Percentiles rank a stretch among this genome's conserved stretches.
Evolutionary conservation across 2,113 vertebrate species (phyloP).

Genomic region (Thermophis baileyi): DNA sequence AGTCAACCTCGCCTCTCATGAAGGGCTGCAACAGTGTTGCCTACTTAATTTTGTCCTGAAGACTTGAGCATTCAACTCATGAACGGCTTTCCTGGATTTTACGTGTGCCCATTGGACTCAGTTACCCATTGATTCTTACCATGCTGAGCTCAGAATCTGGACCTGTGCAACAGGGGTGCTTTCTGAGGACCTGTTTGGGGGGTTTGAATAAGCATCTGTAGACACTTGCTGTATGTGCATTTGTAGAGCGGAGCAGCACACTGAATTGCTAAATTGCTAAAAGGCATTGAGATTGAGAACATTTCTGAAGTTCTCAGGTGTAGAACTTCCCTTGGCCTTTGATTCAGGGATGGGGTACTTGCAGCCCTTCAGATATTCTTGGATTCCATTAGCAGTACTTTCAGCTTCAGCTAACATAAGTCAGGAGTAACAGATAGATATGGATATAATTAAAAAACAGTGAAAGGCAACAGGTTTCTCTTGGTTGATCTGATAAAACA

Average conservation of each 20-base stretch:
- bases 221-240: background rate
- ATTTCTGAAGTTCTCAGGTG: background rate
- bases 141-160: background rate
- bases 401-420: background rate
- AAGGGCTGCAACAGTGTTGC: background rate
- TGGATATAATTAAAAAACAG: background rate
- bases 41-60: background rate
- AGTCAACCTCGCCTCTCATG: background rate
- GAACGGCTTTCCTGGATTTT: background rate
- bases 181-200: background rate
- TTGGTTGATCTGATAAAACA: background rate
- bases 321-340: background rate
- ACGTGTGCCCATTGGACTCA: background rate
- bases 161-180: background rate
- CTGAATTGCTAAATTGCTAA: background rate
- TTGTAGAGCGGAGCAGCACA: background rate
- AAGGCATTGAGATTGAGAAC: background rate
- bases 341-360: background rate
- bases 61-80: background rate
- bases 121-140: background rate
- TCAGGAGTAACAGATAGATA: background rate
- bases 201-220: background rate
- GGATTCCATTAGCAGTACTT: background rate
- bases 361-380: background rate
- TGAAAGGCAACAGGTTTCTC: background rate